These are phyloP conservation scores for Mus minutoides DNA, from an alignment of 2,797 vertebrate genomes.

Conservation along the genomic window DNA sequence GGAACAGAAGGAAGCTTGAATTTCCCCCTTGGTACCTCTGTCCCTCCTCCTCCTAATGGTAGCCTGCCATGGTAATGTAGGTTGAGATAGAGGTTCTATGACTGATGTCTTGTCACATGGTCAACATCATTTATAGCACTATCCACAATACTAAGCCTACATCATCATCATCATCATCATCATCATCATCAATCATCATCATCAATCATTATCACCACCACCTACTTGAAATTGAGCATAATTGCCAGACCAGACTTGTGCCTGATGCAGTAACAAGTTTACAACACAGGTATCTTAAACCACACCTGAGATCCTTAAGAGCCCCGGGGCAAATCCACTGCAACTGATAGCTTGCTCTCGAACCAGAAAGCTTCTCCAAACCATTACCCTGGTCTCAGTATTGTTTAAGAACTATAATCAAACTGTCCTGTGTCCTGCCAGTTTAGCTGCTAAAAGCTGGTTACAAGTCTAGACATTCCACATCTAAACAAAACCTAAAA, in stretches of 20 bases:
- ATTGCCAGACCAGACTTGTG: background rate
- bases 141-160: too few relatives aligned
- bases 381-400: background rate
- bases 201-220: background rate
- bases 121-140: background rate
- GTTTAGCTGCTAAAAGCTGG: background rate
- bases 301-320: background rate
- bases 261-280: background rate
- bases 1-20: background rate
- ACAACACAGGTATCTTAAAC: background rate
- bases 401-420: background rate
- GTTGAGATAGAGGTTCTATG: background rate
- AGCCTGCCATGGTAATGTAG: background rate
- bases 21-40: background rate
- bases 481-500: constrained; percentile 48
- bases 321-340: background rate
- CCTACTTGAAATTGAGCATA: background rate
- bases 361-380: background rate
- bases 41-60: background rate
- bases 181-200: background rate
- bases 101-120: background rate
- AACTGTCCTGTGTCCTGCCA: background rate
- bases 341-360: background rate
- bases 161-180: background rate
- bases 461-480: background rate